Evolutionary conservation across 2,797 vertebrate genomes (phyloP).

Genomic region (Dicrostonyx torquatus): DNA sequence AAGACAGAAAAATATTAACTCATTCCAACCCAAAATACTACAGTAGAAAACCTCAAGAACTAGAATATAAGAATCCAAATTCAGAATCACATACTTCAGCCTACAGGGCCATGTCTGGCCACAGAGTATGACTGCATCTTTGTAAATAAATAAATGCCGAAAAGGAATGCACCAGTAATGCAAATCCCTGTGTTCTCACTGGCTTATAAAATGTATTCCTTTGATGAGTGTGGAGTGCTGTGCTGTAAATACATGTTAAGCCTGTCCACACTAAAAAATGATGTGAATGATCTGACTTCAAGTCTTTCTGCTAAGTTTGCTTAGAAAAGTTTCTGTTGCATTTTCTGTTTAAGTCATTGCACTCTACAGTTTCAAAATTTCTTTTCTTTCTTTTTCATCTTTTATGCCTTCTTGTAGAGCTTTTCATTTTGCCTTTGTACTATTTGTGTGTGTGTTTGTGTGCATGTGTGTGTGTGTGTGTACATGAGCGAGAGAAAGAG

Average conservation of each 20-base stretch:
- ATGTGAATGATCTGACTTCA: background rate
- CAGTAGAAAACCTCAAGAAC: background rate
- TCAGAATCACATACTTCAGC: background rate
- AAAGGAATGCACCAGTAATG: background rate
- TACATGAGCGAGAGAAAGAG: background rate
- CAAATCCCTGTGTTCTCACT: background rate
- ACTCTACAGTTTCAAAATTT: background rate
- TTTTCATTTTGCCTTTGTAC: background rate
- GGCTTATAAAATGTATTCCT: background rate
- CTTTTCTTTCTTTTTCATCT: background rate
- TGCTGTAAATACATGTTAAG: background rate
- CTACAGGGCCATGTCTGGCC: background rate
- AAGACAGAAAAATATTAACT: background rate
- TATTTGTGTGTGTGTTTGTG: background rate
- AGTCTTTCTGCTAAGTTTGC: background rate
- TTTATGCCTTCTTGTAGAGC: background rate
- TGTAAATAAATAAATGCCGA: background rate
- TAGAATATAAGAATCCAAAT: background rate
- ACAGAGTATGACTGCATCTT: background rate
- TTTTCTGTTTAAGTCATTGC: background rate
- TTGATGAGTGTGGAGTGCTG: background rate
- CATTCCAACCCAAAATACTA: background rate
- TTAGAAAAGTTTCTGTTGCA: background rate
- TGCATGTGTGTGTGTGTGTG: no score
- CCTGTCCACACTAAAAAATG: background rate